Evolutionary conservation across 2,797 vertebrate genomes (phyloP), one percentile per base, ranked within the genome.

Genomic region (Chloroceryle amazona): DNA sequence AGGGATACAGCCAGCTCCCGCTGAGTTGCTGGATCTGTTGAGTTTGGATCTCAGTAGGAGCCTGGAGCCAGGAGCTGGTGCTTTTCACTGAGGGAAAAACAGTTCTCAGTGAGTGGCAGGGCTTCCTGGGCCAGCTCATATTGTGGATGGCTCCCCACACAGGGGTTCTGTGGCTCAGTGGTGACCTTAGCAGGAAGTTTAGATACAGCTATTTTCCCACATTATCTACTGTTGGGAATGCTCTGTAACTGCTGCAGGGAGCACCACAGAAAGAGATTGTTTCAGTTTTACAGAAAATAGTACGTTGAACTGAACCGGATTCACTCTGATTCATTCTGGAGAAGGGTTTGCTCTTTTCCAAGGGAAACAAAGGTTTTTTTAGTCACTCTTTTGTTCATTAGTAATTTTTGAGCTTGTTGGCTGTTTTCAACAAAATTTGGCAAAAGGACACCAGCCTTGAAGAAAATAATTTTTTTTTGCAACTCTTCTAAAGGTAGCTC

Each of bases 41-140:
- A 57, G 51, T 70, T 88, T 78, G 80, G 22, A 23, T 81, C 65
- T 26, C 61, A 2, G 72, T 3, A 44, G 75, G 75, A 92, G 60
- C 86, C 72, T 67, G 80, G 72, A 83, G 93, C 72, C 72, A 47
- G 55, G 66, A 90, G 70, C 91, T 81, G 86, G 65, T 93, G 81
- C 81, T 90, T 60, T 54, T 51, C 20, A 2, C 74, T 7, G 66
- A 67, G 76, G 76, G 73, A 52, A 65, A 55, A 91, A 37, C 80
- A 81, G 76, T 2, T 12, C 66, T 47, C 35, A 4, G 47, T 33
- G 70, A 72, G 52, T 5, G 35, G 39, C 54, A 60, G 54, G 37
- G 19, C 65, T 92, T 10, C 44, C 42, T 4, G 25, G 14, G 10
- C 5, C 19, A 0, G 11, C 20, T 41, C 0, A 0, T 16, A 2